Evolutionary conservation across 2,888 invertebrate species (phyloP), one percentile per base, ranked within the genome.

Genomic region (Phaonia tiefii): DNA sequence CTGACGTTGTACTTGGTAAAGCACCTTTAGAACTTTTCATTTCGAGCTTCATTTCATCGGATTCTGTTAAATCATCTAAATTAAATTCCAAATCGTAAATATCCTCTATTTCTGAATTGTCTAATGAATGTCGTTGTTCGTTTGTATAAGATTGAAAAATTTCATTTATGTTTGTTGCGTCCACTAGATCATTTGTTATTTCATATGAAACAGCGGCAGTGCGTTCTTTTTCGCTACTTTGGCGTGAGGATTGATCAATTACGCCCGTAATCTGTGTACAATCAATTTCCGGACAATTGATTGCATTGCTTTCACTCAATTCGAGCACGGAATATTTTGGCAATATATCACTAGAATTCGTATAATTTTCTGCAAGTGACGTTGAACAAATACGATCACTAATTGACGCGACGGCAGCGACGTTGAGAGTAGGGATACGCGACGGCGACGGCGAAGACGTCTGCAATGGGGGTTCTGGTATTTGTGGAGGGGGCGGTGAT

Each of bases 41-140:
- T 79, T 88, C 88, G 79, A 85, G 86, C 85, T 89, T 89, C 88
- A 88, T 88, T 26, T 86, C 86, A 79, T 56, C 73, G 69, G 60
- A n/a, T 31, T 63, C 42, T 17, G 22, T 39, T n/a, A 22, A 44
- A 8, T 51, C 31, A 17, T 39, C 75, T 22, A 10, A 49, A 13
- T n/a, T n/a, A n/a, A n/a, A n/a, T n/a, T n/a, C n/a, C 15, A 54
- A 3, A 8, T 31, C 31, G 4, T 5, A 3, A 5, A 8, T 31
- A 5, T 31, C n/a, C 8, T 58, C 58, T 15, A 49, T 25, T 11
- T 39, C 22, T 39, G 10, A 2, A 44, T 2, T 31, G 3, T 3
- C 31, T 5, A 31, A 8, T 5, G 31, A 31, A 31, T 31, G 8
- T 5, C 8, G 4, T 31, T 31, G 4, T 3, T 5, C 3, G 31